Conservation (phyloP, 2,888 invertebrate genomes). For the Coelinius sp. region DNA sequence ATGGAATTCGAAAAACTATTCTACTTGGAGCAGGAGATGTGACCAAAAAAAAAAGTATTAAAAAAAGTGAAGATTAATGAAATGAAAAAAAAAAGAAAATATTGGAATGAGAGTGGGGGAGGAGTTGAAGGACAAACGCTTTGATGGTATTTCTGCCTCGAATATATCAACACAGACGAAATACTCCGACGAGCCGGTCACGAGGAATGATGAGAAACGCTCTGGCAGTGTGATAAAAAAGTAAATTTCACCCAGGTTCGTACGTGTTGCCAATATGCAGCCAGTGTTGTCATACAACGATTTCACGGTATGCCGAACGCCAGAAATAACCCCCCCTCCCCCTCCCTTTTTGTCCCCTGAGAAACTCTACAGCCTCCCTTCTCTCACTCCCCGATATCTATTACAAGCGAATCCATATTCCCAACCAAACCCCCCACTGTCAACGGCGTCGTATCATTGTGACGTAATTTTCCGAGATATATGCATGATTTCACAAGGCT, state of each 20-base stretch:
- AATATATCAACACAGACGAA: background rate
- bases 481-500: conserved; percentile 18
- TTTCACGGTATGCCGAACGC: conserved; percentile 52
- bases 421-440: background rate
- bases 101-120: background rate
- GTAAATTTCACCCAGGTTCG: conserved; percentile 36
- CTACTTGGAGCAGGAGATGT: background rate
- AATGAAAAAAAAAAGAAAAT: conserved; percentile 25
- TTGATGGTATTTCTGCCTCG: background rate
- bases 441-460: conserved; percentile 2
- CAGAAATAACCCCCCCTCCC: conserved; percentile 54
- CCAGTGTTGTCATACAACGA: conserved; percentile 42
- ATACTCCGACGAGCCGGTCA: conserved; percentile 34
- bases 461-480: conserved; percentile 1
- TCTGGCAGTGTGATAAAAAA: conserved; percentile 33
- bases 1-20: conserved; percentile 28
- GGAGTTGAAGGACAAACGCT: background rate
- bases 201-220: conserved; percentile 26
- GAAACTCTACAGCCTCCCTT: background rate
- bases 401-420: conserved; percentile 5
- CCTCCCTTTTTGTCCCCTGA: conserved; percentile 35
- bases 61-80: conserved; percentile 24
- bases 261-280: conserved; percentile 44
- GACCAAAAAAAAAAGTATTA: conserved; percentile 20
- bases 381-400: conserved; percentile 5